These are phyloP conservation scores for Lamproptera curius DNA, from an alignment of 2,888 invertebrate species.

Conservation along the genomic window DNA sequence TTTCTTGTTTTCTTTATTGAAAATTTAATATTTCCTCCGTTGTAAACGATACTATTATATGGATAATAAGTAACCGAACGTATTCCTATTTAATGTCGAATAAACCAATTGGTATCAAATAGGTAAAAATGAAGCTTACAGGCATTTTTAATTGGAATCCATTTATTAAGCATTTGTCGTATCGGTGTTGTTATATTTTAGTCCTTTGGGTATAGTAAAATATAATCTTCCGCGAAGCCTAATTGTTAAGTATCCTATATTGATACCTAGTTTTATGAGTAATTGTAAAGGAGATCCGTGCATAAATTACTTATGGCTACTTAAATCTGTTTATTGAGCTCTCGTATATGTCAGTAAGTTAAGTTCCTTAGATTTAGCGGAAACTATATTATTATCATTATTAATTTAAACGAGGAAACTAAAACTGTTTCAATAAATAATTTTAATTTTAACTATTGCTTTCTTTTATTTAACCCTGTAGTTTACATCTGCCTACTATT, in stretches of 20 bases:
- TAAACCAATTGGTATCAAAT: slow-evolving; percentile 56
- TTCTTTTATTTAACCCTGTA: slow-evolving; percentile 27
- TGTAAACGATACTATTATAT: slow-evolving; percentile 24
- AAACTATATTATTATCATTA: slow-evolving; percentile 48
- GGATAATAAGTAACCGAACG: slow-evolving; percentile 24
- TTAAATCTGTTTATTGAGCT: slow-evolving; percentile 55
- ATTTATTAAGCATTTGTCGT: slow-evolving; percentile 56
- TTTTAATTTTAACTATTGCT: slow-evolving; percentile 60
- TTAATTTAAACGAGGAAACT: slow-evolving; percentile 56
- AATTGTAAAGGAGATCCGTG: slow-evolving; percentile 32
- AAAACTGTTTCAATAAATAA: slow-evolving; percentile 76
- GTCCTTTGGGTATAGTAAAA: slow-evolving; percentile 40
- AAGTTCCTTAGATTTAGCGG: slow-evolving; percentile 68
- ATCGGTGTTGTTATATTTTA: slow-evolving; percentile 48
- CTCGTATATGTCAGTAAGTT: slow-evolving; percentile 51
- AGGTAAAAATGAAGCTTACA: slow-evolving; percentile 55
- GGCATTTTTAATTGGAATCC: slow-evolving; percentile 47
- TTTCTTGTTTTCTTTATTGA: slow-evolving; percentile 50
- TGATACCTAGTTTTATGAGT: slow-evolving; percentile 58
- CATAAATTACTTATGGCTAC: slow-evolving; percentile 54
- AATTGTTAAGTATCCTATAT: slow-evolving; percentile 57
- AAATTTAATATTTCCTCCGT: slow-evolving; percentile 34
- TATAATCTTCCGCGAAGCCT: slow-evolving; percentile 52
- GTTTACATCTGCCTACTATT: too few species aligned
- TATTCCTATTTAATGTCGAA: slow-evolving; percentile 49